Evolutionary conservation across 2,113 vertebrate genomes (phyloP), one percentile per base, ranked within the genome.

Genomic region (Tachysurus fulvidraco): DNA sequence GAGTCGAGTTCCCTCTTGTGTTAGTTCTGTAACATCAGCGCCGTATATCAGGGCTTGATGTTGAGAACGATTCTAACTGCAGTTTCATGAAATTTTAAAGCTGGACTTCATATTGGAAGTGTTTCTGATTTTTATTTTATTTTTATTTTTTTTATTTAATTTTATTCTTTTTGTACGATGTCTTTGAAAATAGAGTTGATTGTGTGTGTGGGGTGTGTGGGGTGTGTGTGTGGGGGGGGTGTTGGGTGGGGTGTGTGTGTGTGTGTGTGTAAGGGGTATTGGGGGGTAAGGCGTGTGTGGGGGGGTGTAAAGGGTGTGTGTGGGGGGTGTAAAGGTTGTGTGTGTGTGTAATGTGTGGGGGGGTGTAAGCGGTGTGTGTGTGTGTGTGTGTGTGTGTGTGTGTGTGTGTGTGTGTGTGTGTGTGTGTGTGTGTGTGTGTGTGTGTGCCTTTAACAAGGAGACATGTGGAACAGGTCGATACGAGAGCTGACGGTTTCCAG

Each of bases 381-480:
- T 36, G 36, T 36, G 36, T 2, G 36, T 36, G 36, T 36, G 36
- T 2, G 36, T 36, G 36, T 36, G 36, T 2, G 36, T 36, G 36
- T 36, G 36, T 2, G 36, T 36, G 36, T 36, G 36, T 36, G 36
- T 36, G 36, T 36, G 36, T 36, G 36, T 36, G 36, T 36, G 36
- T 36, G 36, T 36, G 36, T 36, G 36, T 36, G 36, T 36, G 36
- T 36, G 36, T 36, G 36, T 36, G 36, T 95, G 95, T 82, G 89
- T 91, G 91, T 93, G 95, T 95, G 95, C 95, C 95, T 96, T 96
- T 93, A 91, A 83, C 92, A 91, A n/a, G 81, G 89, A 84, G 86
- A 60, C 65, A 60, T 83, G 74, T 55, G 87, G 90, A 71, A 21
- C 16, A 11, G 21, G 19, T 8, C 1, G 41, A 13, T 11, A 23